Conservation (phyloP, 2,797 vertebrate genomes). For the Odontamblyopus rebecca region DNA sequence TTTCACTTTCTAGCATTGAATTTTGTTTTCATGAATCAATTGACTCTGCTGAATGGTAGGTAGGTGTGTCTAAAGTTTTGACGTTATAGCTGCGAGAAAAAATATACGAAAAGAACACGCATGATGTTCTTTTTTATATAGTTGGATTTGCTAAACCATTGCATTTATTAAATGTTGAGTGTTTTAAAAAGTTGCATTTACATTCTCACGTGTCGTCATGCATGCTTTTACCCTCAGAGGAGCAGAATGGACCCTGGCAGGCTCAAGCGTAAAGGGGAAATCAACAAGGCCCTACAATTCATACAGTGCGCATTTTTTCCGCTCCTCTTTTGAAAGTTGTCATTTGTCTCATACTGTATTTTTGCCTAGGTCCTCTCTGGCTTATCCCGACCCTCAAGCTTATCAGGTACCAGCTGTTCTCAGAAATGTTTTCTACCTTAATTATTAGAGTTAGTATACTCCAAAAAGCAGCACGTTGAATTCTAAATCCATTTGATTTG, state of each 20-base stretch:
- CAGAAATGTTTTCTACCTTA: background rate
- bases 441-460: too few species aligned
- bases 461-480: background rate
- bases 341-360: slow-evolving; percentile 11
- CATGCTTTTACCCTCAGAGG: slow-evolving; percentile 26
- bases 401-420: slow-evolving; percentile 83
- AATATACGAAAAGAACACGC: background rate
- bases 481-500: background rate
- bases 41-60: slow-evolving; percentile 47
- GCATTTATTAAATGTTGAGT: background rate
- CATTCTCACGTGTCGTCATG: background rate
- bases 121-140: background rate
- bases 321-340: background rate
- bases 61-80: slow-evolving; percentile 48
- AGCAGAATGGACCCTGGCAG: slow-evolving; percentile 78
- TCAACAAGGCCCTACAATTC: slow-evolving; percentile 87
- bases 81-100: background rate
- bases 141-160: background rate
- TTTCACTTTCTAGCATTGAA: background rate
- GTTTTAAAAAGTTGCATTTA: background rate
- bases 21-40: slow-evolving; percentile 22
- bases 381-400: slow-evolving; percentile 83
- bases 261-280: slow-evolving; percentile 87
- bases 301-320: slow-evolving; percentile 85
- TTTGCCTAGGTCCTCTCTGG: slow-evolving; percentile 85